Percentiles rank a stretch among this genome's conserved stretches.
These are phyloP conservation scores for Amblyteles armatorius DNA, from an alignment of 2,888 invertebrate species.

Conservation along the genomic window DNA sequence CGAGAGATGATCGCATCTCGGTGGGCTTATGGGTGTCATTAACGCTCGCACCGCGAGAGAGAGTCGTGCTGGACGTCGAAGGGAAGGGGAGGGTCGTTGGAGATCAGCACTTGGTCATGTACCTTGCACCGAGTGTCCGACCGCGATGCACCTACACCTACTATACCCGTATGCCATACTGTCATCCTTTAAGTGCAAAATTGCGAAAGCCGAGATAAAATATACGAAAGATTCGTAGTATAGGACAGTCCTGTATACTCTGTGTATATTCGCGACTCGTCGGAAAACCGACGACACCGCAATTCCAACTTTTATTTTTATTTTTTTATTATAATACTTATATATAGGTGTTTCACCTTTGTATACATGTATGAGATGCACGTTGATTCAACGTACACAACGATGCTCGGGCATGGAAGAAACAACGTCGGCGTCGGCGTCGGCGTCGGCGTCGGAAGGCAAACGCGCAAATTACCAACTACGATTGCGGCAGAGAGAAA, in stretches of 20 bases:
- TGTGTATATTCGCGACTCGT: slow-evolving; percentile 18
- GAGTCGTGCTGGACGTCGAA: neutral
- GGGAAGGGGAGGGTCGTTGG: slow-evolving; percentile 54
- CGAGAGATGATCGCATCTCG: slow-evolving; percentile 61
- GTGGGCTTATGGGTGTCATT: slow-evolving; percentile 55
- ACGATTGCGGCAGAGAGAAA: slow-evolving; percentile 72
- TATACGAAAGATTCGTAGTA: neutral
- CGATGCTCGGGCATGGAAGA: neutral
- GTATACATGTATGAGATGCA: slow-evolving; percentile 5
- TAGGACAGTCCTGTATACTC: neutral
- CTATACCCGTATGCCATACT: slow-evolving; percentile 10
- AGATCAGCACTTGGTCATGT: slow-evolving; percentile 60
- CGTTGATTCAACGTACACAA: neutral
- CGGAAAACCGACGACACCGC: slow-evolving; percentile 28
- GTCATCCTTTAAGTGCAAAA: slow-evolving; percentile 31
- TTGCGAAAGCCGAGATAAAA: slow-evolving; percentile 47
- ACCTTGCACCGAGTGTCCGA: slow-evolving; percentile 43
- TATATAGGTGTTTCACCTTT: slow-evolving; percentile 7
- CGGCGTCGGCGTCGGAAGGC: slow-evolving; percentile 67
- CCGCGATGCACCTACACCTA: slow-evolving; percentile 46
- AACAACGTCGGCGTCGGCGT: slow-evolving; percentile 63
- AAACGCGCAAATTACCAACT: slow-evolving; percentile 75
- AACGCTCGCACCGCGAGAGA: slow-evolving; percentile 51
- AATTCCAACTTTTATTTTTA: neutral
- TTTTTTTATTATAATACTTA: neutral